Conservation (phyloP, 2,888 invertebrate genomes). For the Ormyrus rosae region DNA sequence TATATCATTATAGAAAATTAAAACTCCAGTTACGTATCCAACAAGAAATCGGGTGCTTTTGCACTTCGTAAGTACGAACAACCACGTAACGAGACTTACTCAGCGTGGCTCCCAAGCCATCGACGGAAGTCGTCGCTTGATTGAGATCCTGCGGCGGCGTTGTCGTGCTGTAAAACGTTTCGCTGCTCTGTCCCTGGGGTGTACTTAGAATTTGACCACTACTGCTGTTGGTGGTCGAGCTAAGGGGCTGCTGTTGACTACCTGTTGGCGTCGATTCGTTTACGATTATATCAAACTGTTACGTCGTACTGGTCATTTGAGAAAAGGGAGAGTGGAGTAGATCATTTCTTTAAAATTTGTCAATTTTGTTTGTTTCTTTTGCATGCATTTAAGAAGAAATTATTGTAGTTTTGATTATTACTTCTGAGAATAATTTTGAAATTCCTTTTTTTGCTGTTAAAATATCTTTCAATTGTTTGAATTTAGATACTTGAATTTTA, state of each 20-base stretch:
- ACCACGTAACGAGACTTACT: conserved; percentile 59
- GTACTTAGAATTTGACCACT: conserved; percentile 70
- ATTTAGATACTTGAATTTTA: no score
- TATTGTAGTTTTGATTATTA: no score
- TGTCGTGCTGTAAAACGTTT: conserved; percentile 71
- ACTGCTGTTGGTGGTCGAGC: conserved; percentile 65
- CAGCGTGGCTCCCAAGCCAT: conserved; percentile 70
- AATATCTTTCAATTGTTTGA: no score
- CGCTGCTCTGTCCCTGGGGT: conserved; percentile 69
- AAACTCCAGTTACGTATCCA: no score
- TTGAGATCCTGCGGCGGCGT: conserved; percentile 74
- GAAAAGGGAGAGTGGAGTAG: not conserved
- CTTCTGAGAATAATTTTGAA: no score
- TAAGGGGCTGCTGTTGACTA: conserved; percentile 68
- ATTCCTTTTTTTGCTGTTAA: no score
- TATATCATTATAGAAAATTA: no score
- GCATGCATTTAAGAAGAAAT: no score
- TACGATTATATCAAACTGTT: conserved; percentile 30
- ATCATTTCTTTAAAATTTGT: no score
- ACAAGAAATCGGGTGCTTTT: no score
- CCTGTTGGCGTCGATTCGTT: conserved; percentile 56
- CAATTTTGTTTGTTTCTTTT: no score
- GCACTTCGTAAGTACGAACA: no score
- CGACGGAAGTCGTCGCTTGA: conserved; percentile 70
- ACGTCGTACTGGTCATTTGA: not conserved